phyloP scores from a whole-genome alignment of 2,113 vertebrate species.

The Platycercus adscitus region DNA sequence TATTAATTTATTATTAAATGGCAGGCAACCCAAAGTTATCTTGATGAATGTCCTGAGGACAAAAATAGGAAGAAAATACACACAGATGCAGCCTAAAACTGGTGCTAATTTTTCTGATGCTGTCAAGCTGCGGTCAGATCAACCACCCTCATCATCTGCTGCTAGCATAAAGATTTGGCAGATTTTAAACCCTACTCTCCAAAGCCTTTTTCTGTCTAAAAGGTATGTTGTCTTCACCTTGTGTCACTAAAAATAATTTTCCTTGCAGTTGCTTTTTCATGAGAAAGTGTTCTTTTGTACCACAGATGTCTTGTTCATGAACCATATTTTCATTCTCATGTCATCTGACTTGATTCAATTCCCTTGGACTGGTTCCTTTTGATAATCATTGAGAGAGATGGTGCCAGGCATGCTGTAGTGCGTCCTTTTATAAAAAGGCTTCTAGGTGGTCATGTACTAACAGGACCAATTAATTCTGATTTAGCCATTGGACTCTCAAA shows the following conservation, averaged over 20 bases:
- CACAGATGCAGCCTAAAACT: slow-evolving; percentile 62
- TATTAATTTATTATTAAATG: slow-evolving; percentile 70
- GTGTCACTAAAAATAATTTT: neutral
- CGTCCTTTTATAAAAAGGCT: neutral
- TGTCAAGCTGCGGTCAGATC: slow-evolving; percentile 75
- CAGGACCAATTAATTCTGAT: neutral
- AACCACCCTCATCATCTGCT: slow-evolving; percentile 73
- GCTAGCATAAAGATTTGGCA: slow-evolving; percentile 76
- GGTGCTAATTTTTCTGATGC: slow-evolving; percentile 71
- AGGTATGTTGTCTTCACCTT: slow-evolving; percentile 75
- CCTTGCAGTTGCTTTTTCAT: neutral
- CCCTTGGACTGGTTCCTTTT: neutral
- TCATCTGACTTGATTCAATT: neutral
- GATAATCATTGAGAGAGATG: neutral
- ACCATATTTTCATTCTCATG: neutral
- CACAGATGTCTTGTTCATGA: neutral
- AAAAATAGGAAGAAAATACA: slow-evolving; percentile 82
- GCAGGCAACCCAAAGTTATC: slow-evolving; percentile 83
- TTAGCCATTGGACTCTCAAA: neutral
- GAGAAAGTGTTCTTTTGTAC: neutral
- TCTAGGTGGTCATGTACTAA: neutral
- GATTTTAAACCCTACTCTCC: slow-evolving; percentile 72
- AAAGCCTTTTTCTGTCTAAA: slow-evolving; percentile 74
- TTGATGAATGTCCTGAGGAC: slow-evolving; percentile 80
- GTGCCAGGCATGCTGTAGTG: neutral